Base-by-base conservation (phyloP, 2,888 invertebrate genomes). In the Hypena proboscidalis region DNA sequence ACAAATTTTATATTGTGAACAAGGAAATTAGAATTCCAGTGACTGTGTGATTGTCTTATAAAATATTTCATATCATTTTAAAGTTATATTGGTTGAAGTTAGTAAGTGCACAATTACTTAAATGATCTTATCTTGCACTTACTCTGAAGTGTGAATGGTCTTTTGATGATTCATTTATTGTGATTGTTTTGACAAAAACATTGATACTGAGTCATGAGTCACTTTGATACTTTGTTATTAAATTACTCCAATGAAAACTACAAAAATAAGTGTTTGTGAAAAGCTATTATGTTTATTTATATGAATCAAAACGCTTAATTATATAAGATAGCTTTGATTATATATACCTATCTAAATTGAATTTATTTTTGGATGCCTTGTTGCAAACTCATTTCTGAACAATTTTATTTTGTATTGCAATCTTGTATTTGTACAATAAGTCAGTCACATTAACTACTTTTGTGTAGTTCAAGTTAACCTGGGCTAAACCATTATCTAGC, bases 1-100 rank as follows among this genome's bases (percentile, higher is more conserved):
- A 98, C 90, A 97, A 97, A 85, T 99, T 99, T 91, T 99, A 98
- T 85, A 95, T 99, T 70, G 98, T 99, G 36, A 97, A 98, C 85
- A 99, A 99, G 85, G 97, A 97, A 83, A 91, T 95, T 37, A 93
- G 94, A 77, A 93, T 93, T 48, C 91, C 94, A 48, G 92, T 95
- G 56, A 93, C 93, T 45, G 94, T 94, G 65, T 94, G 91, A 87
- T 74, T 75, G 46, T 35, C 58, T 50, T 36, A 39, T 59, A 49
- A 7, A 43, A 44, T 56, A 62, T 46, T 51, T 63, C 46, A 57
- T 68, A 71, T 70, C 56, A 67, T 70, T 66, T 63, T 51, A 45
- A 58, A 56, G 52, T 58, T 60, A 59, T 55, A 70, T 72, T 68
- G 58, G 70, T 74, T 56, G 62, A 60, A 58, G 54, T 63, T 67